Evolutionary conservation across 1,140 invertebrate species (phyloP), one percentile per base, ranked within the genome.

Genomic region (Heliconius nattereri): DNA sequence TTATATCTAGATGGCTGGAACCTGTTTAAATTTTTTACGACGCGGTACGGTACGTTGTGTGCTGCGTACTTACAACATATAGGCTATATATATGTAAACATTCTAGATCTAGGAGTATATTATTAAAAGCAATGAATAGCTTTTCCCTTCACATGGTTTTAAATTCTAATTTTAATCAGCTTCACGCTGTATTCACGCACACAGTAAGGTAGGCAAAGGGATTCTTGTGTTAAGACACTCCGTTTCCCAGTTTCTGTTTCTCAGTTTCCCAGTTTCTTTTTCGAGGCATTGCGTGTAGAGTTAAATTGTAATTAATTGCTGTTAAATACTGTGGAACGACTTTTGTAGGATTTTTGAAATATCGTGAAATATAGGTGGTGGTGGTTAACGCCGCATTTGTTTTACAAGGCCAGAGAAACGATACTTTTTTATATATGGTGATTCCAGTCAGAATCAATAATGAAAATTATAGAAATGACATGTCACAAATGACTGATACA

Each of bases 1-100:
- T 66, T 29, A 16, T 23, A 57, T 57, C 7, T 57, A 57, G 23
- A 66, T 26, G 57, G 74, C 32, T 66, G 19, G 54, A 75, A 75
- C 74, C 54, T 66, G 74, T 75, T 75, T 57, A 32, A 32, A 11
- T 60, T 75, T 75, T 75, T 75, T 75, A 66, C 35, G 54, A 9
- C 16, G 23, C 54, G 74, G 40, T 75, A 75, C 74, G 74, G 74
- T 75, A 23, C 74, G 66, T 54, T 57, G n/a, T 66, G 32, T 66
- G 35, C 60, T 75, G 11, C 29, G 60, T 66, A 45, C 40, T 0
- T 5, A 45, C 40, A 40, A 40, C 40, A 45, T 45, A 45, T 13
- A 13, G 40, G n/a, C n/a, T n/a, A 45, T 45, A 45, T 11, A 11
- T 16, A 45, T n/a, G 26, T 66, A 29, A 66, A 66, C 60, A 66